Evolutionary conservation across 1,140 invertebrate genomes (phyloP).

Genomic region (Rhopalosiphum padi): DNA sequence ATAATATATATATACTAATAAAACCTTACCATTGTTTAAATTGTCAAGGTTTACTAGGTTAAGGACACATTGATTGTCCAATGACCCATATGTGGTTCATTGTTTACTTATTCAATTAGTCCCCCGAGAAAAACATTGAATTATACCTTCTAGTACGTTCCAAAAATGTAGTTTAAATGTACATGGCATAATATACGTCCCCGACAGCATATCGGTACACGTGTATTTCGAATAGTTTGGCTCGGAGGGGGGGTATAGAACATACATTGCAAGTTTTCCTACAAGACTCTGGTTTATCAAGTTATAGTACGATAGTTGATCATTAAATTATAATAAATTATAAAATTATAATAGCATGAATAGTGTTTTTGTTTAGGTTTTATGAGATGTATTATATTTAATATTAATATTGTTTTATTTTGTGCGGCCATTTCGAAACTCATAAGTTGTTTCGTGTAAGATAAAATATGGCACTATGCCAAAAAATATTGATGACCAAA

Average conservation of each 20-base stretch:
- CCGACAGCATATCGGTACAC: not conserved
- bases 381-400: not conserved
- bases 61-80: conserved; percentile 1
- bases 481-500: not conserved
- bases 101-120: not conserved
- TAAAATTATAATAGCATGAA: not conserved
- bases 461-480: not conserved
- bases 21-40: not conserved
- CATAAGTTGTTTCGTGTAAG: not conserved
- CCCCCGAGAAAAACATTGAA: not conserved
- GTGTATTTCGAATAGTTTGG: not conserved
- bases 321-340: not conserved
- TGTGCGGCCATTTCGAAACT: not conserved
- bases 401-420: not conserved
- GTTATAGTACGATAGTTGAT: too few species aligned
- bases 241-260: not conserved
- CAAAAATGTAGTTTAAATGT: not conserved
- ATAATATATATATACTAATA: not conserved
- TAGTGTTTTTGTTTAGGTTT: not conserved
- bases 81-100: not conserved
- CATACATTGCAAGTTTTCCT: not conserved
- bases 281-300: not conserved
- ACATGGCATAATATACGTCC: not conserved
- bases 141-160: not conserved
- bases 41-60: not conserved